A percentile compares a stretch with the other conserved stretches of the same genome.
Evolutionary conservation across 1,140 invertebrate species (phyloP).

Genomic region (Lysiphlebus fabarum): DNA sequence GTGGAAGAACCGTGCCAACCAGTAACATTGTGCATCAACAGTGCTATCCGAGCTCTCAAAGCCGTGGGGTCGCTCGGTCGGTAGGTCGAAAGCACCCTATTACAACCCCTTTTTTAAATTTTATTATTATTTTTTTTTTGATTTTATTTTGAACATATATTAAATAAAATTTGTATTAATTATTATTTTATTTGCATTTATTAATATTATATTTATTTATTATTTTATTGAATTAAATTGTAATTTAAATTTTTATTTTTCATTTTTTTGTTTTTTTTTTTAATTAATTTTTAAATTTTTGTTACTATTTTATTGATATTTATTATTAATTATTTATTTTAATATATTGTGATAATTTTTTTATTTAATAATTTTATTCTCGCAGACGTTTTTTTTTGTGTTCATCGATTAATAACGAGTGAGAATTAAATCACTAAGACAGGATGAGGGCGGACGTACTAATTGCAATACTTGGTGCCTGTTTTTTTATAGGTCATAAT

Average conservation of each 20-base stretch:
- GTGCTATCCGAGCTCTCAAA: conserved; percentile 42
- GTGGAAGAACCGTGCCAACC: conserved; percentile 33
- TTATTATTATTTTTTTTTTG: conserved; percentile 11
- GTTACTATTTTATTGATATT: conserved; percentile 1
- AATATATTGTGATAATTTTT: too few species aligned
- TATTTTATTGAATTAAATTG: too few species aligned
- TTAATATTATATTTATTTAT: too few species aligned
- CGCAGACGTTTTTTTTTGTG: not conserved
- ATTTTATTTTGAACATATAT: too few species aligned
- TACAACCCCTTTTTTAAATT: conserved; percentile 18
- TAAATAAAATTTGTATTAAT: not conserved
- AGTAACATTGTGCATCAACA: conserved; percentile 35
- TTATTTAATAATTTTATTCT: not conserved
- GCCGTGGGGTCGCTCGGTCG: conserved; percentile 30
- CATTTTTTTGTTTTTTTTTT: too few species aligned
- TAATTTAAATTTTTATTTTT: too few species aligned
- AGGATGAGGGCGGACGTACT: conserved; percentile 34
- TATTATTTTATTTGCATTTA: too few species aligned
- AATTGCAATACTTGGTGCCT: conserved; percentile 31
- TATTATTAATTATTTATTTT: not conserved
- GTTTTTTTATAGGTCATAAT: conserved; percentile 31
- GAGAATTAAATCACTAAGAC: conserved; percentile 15
- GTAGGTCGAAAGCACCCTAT: conserved; percentile 35
- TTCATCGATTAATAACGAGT: conserved; percentile 12
- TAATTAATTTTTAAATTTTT: not conserved